phyloP scores from a whole-genome alignment of 2,888 invertebrate genomes.

The Pollenia labialis region DNA sequence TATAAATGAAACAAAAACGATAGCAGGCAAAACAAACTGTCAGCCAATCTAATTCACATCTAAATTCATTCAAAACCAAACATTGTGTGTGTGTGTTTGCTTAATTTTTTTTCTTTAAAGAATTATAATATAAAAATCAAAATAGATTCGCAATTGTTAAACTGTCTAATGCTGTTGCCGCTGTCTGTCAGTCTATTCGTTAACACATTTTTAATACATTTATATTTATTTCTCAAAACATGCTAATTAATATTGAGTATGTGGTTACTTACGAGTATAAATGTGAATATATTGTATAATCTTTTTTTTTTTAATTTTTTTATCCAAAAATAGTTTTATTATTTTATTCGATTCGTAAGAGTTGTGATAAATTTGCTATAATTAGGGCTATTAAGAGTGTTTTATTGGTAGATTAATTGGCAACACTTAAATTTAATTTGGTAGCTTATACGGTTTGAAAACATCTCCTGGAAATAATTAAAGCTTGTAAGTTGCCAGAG shows the following conservation, averaged over 20 bases:
- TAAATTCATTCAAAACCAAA: constrained; percentile 26
- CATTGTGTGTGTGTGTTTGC: neutral
- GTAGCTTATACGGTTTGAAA: too few relatives aligned
- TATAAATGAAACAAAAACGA: constrained; percentile 53
- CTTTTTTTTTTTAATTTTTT: neutral
- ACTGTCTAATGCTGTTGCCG: too few relatives aligned
- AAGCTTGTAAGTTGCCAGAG: neutral
- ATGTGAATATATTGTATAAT: constrained; percentile 5
- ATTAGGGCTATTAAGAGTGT: constrained; percentile 23
- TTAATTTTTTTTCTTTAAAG: neutral
- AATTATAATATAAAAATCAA: constrained; percentile 27
- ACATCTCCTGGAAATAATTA: too few relatives aligned
- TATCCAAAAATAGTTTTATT: constrained; percentile 39
- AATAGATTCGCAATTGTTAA: constrained; percentile 6
- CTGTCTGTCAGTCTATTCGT: constrained; percentile 22
- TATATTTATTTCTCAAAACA: constrained; percentile 36
- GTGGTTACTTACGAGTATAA: constrained; percentile 51
- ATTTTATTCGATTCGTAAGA: constrained; percentile 15
- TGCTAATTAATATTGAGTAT: constrained; percentile 64
- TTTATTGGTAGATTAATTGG: neutral
- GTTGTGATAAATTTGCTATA: constrained; percentile 15
- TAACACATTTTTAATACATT: neutral
- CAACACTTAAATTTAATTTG: neutral
- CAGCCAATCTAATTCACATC: constrained; percentile 51
- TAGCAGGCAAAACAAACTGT: constrained; percentile 48